Conservation (phyloP, 2,888 invertebrate species). For the Pheosia tremula region DNA sequence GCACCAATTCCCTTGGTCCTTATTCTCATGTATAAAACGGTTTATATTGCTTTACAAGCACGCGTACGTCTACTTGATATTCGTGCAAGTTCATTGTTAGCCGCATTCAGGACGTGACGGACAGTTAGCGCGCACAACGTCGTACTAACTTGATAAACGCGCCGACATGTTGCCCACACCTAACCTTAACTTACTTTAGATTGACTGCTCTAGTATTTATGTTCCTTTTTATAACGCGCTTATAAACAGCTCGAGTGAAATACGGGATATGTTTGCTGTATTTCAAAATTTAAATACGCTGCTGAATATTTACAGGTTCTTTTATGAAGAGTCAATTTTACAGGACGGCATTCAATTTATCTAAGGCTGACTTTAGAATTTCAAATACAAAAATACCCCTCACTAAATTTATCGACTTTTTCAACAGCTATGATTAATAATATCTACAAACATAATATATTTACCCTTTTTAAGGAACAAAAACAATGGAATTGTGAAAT, state of each 20-base stretch:
- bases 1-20: slow-evolving; percentile 33
- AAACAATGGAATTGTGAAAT: too few relatives aligned
- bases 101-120: slow-evolving; percentile 74
- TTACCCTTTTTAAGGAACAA: too few relatives aligned
- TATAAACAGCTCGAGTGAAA: not conserved
- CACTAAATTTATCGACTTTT: too few relatives aligned
- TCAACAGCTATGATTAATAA: too few relatives aligned
- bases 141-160: slow-evolving; percentile 51
- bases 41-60: slow-evolving; percentile 25
- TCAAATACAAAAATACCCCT: too few relatives aligned
- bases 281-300: too few relatives aligned
- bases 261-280: too few relatives aligned
- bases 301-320: too few relatives aligned
- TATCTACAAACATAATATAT: too few relatives aligned
- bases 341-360: too few relatives aligned
- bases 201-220: slow-evolving; percentile 5
- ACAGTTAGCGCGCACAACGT: slow-evolving; percentile 56
- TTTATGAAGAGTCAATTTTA: too few relatives aligned
- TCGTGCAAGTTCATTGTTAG: slow-evolving; percentile 57
- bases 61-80: slow-evolving; percentile 35
- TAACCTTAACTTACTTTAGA: slow-evolving; percentile 21
- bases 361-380: too few relatives aligned
- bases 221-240: not conserved
- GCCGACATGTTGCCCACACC: slow-evolving; percentile 36
- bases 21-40: slow-evolving; percentile 29